Percentiles rank a stretch among this genome's conserved stretches.
Conservation (phyloP, 2,113 vertebrate species). For the Larimichthys crocea region DNA sequence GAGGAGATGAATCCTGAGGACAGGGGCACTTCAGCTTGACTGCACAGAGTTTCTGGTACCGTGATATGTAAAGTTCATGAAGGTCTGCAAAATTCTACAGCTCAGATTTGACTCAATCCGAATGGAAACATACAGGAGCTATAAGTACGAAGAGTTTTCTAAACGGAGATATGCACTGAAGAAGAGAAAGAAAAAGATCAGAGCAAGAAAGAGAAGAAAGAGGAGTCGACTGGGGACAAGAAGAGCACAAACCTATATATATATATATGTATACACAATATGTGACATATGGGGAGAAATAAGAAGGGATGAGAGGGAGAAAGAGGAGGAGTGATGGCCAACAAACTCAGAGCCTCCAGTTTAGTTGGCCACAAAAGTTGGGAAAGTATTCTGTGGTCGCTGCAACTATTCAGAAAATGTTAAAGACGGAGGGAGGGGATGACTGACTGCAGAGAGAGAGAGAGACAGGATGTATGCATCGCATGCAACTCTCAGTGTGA, state of each 20-base stretch:
- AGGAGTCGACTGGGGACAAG: conserved; percentile 10
- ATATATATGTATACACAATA: no score
- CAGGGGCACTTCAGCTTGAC: no score
- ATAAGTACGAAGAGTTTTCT: background rate
- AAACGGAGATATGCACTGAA: background rate
- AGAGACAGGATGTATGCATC: conserved; percentile 26
- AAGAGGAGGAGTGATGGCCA: conserved; percentile 31
- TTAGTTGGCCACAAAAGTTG: conserved; percentile 80
- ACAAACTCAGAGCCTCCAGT: conserved; percentile 74
- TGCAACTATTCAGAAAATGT: conserved; percentile 85
- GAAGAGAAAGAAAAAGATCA: no score
- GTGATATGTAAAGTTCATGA: no score
- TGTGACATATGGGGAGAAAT: conserved; percentile 36
- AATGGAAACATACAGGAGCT: background rate
- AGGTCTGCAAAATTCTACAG: no score
- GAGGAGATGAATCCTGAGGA: no score
- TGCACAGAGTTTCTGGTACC: no score
- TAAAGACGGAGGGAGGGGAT: conserved; percentile 77
- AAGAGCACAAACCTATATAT: background rate
- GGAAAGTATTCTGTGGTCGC: conserved; percentile 84
- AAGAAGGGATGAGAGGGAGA: conserved; percentile 26
- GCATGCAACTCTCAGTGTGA: conserved; percentile 24
- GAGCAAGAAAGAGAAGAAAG: background rate
- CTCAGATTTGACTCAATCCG: background rate
- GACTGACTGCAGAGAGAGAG: conserved; percentile 25